Evolutionary conservation across 2,888 invertebrate genomes (phyloP).

Genomic region (Scaptomyza parva): DNA sequence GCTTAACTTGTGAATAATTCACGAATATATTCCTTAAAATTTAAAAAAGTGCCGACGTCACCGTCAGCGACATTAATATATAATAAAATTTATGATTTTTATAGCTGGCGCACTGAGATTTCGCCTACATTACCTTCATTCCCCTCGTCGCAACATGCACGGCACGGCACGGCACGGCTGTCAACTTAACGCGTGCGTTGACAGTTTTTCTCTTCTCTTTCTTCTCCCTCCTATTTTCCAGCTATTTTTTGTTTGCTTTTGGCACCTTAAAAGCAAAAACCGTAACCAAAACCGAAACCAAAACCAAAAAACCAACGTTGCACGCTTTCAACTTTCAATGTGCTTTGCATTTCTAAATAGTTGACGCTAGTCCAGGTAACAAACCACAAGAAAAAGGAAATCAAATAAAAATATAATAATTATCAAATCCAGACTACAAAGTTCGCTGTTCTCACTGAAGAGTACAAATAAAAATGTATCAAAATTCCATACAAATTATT

Average conservation of each 20-base stretch:
- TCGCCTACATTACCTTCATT: slow-evolving; percentile 21
- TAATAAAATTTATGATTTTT: slow-evolving; percentile 76
- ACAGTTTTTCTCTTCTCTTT: slow-evolving; percentile 52
- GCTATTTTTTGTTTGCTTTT: slow-evolving; percentile 47
- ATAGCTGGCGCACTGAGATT: slow-evolving; percentile 65
- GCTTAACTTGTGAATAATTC: slow-evolving; percentile 61
- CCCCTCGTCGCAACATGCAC: slow-evolving; percentile 16
- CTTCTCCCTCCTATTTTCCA: slow-evolving; percentile 2
- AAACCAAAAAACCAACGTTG: slow-evolving; percentile 54
- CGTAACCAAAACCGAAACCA: slow-evolving; percentile 60
- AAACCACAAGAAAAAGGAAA: slow-evolving; percentile 7
- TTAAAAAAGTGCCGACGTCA: slow-evolving; percentile 19
- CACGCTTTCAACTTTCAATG: slow-evolving; percentile 75
- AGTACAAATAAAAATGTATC: too few relatives aligned
- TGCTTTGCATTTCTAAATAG: slow-evolving; percentile 82
- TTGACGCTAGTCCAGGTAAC: slow-evolving; percentile 55
- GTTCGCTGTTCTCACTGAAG: slow-evolving; percentile 7
- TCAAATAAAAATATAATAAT: neutral
- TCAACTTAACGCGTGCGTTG: slow-evolving; percentile 68
- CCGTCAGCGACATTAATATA: slow-evolving; percentile 54
- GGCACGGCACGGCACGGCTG: slow-evolving; percentile 63
- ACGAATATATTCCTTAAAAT: slow-evolving; percentile 39
- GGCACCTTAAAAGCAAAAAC: slow-evolving; percentile 66
- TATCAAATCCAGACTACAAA: neutral
- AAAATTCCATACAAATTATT: too few relatives aligned